Conservation (phyloP, 2,888 invertebrate genomes). For the Hedychridium roseum region DNA sequence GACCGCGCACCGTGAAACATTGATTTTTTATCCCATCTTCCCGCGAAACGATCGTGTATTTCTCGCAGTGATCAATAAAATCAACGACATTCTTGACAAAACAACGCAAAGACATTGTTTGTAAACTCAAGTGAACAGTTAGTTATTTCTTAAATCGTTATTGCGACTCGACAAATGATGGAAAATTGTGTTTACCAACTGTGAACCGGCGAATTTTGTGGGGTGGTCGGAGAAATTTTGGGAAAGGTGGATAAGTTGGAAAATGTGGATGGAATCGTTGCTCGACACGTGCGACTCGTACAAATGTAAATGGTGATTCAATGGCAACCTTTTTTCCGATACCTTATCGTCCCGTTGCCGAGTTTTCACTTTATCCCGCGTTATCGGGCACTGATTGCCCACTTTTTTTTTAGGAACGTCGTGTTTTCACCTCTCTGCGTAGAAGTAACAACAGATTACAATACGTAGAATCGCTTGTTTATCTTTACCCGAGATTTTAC, state of each 20-base stretch:
- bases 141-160: neutral
- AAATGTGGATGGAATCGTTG: neutral
- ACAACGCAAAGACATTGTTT: no score
- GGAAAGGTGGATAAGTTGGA: neutral
- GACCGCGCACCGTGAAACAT: slow-evolving; percentile 37
- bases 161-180: neutral
- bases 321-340: neutral
- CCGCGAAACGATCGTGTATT: no score
- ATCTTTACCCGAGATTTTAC: no score
- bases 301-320: neutral
- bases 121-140: no score
- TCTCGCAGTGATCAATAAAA: no score
- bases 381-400: neutral
- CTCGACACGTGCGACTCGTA: no score
- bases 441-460: no score
- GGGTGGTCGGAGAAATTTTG: neutral
- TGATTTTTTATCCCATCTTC: slow-evolving; percentile 6
- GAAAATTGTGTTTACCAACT: no score
- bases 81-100: no score
- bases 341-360: neutral
- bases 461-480: no score
- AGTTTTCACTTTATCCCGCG: neutral
- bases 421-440: no score
- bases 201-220: neutral
- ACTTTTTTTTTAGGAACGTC: no score